Evolutionary conservation across 2,888 invertebrate species (phyloP).

Genomic region (Escarpia spicata): DNA sequence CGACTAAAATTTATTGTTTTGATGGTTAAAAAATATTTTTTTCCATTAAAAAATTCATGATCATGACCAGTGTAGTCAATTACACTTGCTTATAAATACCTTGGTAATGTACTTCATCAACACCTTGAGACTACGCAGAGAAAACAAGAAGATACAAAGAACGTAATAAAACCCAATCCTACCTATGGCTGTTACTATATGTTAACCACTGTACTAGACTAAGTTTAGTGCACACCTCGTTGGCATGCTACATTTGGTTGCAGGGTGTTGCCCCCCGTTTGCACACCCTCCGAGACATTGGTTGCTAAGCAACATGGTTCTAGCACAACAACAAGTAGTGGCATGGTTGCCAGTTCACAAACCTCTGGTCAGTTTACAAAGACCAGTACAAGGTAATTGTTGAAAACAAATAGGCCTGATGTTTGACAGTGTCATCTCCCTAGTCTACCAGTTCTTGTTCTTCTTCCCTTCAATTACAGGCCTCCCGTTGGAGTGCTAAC

Average conservation of each 20-base stretch:
- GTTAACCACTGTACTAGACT: neutral
- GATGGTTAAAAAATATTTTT: no score
- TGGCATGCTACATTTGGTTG: neutral
- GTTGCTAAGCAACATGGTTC: neutral
- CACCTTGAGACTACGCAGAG: neutral
- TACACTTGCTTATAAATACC: neutral
- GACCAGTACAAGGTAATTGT: neutral
- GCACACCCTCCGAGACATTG: neutral
- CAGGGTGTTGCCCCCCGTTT: neutral
- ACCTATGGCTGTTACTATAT: neutral
- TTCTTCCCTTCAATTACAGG: no score
- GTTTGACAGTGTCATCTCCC: neutral
- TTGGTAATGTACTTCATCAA: neutral
- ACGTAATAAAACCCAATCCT: neutral
- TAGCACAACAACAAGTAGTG: neutral
- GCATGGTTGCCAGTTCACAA: neutral
- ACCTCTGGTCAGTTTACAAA: constrained; percentile 10
- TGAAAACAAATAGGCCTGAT: neutral
- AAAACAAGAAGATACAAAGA: neutral
- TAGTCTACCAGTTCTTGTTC: neutral
- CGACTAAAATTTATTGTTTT: no score
- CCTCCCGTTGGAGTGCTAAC: no score
- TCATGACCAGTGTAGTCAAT: neutral
- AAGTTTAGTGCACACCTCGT: neutral
- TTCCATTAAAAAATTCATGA: neutral